A percentile compares a stretch with the other conserved stretches of the same genome.
Evolutionary conservation across 1,140 invertebrate genomes (phyloP).

Genomic region (Hirudo medicinalis): DNA sequence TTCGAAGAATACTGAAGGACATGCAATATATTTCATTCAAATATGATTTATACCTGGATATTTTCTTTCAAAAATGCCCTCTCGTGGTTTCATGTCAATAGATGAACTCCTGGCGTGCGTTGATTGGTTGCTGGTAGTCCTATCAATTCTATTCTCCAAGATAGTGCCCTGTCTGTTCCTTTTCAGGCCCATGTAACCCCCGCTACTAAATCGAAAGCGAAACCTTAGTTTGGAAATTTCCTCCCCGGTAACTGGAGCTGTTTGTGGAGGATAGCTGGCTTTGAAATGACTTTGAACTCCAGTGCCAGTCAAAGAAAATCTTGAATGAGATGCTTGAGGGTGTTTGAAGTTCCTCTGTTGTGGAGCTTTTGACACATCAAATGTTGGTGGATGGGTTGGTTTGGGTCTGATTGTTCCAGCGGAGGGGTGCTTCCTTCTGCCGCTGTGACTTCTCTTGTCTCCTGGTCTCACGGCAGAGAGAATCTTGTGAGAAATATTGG

Average conservation of each 20-base stretch:
- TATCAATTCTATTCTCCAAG: background rate
- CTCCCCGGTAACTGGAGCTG: background rate
- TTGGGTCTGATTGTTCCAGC: background rate
- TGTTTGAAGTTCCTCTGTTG: background rate
- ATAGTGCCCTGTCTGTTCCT: background rate
- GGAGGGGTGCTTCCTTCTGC: conserved; percentile 1
- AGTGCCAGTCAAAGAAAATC: background rate
- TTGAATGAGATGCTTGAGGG: background rate
- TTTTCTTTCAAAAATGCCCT: background rate
- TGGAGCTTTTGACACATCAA: background rate
- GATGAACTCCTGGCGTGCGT: conserved; percentile 1
- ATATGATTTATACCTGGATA: background rate
- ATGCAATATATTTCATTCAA: too few species aligned
- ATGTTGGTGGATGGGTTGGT: background rate
- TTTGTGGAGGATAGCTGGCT: background rate
- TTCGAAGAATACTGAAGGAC: too few species aligned
- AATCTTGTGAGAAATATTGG: background rate
- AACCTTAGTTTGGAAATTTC: background rate
- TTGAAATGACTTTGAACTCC: background rate
- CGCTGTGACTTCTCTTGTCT: conserved; percentile 1
- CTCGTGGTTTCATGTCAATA: conserved; percentile 1
- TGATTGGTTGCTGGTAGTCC: background rate
- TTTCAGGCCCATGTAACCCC: conserved; percentile 3
- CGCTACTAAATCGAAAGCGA: conserved; percentile 9
- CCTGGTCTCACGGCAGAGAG: background rate